Evolutionary conservation across 2,888 invertebrate species (phyloP).

Genomic region (Apamea anceps): DNA sequence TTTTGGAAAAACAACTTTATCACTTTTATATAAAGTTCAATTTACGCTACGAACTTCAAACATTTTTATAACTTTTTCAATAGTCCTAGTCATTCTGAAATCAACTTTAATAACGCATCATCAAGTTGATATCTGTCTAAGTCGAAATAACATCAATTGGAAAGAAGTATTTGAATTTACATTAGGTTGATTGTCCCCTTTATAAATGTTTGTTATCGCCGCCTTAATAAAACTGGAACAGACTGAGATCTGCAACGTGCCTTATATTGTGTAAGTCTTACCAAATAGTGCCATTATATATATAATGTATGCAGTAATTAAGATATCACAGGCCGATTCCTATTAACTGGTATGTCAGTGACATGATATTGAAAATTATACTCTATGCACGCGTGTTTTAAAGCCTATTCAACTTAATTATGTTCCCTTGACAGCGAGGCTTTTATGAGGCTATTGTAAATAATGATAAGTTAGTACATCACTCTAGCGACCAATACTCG

Average conservation of each 20-base stretch:
- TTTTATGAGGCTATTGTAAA: constrained; percentile 48
- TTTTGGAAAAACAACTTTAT: too few species aligned
- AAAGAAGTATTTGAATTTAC: too few species aligned
- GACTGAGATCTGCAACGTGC: constrained; percentile 68
- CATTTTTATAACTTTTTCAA: too few species aligned
- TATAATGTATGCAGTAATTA: constrained; percentile 40
- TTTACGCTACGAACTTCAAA: too few species aligned
- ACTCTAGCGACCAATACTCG: constrained; percentile 65
- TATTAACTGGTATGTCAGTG: background rate
- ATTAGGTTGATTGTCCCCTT: background rate
- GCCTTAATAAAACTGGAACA: constrained; percentile 14
- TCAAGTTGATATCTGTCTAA: too few species aligned
- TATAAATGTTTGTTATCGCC: background rate
- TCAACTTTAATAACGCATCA: too few species aligned
- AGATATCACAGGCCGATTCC: constrained; percentile 41
- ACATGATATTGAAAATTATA: constrained; percentile 7
- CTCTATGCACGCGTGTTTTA: background rate
- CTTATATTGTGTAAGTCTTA: constrained; percentile 70
- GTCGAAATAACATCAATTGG: too few species aligned
- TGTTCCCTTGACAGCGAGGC: constrained; percentile 39
- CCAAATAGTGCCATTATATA: constrained; percentile 74
- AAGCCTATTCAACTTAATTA: background rate
- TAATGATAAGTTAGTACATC: constrained; percentile 40
- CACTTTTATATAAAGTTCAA: too few species aligned
- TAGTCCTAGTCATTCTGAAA: too few species aligned